Conservation (phyloP, 2,113 vertebrate genomes). For the Ameiurus melas region DNA sequence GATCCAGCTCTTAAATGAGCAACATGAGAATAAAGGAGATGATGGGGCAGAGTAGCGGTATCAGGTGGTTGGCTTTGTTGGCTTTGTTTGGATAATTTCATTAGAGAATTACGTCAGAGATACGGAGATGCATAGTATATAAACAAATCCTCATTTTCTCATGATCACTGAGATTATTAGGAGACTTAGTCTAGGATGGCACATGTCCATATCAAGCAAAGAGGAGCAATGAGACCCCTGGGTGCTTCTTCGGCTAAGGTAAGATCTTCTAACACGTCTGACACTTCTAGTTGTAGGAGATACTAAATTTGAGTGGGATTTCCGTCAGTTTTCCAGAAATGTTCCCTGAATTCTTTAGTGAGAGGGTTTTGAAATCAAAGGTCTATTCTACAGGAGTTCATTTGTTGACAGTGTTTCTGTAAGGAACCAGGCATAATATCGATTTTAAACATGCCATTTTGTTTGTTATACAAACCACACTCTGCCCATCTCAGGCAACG, state of each 20-base stretch:
- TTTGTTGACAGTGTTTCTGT: neutral
- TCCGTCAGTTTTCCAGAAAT: neutral
- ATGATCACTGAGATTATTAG: neutral
- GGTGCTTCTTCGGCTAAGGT: neutral
- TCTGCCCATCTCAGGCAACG: neutral
- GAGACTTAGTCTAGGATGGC: neutral
- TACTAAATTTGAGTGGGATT: neutral
- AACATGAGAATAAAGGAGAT: constrained; percentile 31
- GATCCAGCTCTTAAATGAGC: constrained; percentile 34
- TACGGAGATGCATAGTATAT: neutral
- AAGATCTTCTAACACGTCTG: neutral
- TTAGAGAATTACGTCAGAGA: neutral
- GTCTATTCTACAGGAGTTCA: neutral
- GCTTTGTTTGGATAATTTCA: neutral
- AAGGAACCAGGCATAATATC: neutral
- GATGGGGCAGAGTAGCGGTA: neutral
- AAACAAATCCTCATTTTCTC: neutral
- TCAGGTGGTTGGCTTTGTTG: neutral
- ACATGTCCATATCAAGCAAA: constrained; percentile 8
- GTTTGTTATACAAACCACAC: neutral
- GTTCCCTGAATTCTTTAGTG: neutral
- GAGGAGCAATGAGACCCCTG: constrained; percentile 1
- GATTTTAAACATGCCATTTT: neutral
- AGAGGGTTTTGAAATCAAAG: neutral
- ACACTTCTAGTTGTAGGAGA: neutral